Evolutionary conservation across 2,797 vertebrate genomes (phyloP), one percentile per base, ranked within the genome.

Genomic region (Brachyrhaphis roseni): DNA sequence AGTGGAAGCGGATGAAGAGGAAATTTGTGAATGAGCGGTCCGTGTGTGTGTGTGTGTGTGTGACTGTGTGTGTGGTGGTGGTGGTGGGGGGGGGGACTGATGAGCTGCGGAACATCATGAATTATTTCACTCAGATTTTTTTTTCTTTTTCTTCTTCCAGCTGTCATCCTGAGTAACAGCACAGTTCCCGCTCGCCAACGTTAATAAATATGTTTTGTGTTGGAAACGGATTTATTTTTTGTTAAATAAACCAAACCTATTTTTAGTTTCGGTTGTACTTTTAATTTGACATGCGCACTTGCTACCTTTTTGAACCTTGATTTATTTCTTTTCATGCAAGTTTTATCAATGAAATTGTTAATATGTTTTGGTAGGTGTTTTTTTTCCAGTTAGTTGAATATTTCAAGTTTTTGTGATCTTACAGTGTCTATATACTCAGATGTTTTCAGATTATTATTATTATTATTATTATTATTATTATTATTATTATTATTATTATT

Each of bases 1-100:
- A 20, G 39, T 28, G 55, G 55, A 26, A 34, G 47, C 28, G 46
- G 55, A n/a, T 18, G 41, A 43, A 76, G 62, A 72, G 74, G 10
- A 77, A 1, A 78, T 88, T 86, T 89, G 43, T 90, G 81, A 92
- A 92, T 89, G 86, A 91, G 53, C 73, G 23, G 23, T 26, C 49
- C 23, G 49, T 18, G 49, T 34, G 34, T 34, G 34, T 34, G 34
- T 34, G 34, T 34, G 34, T 34, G 34, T 34, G 34, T 34, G 34
- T 34, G 34, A 1, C 1, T 34, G 34, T 34, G 34, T 34, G 34
- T 34, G 34, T 34, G 34, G 34, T 34, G 34, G 34, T 34, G 34
- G 34, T 34, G 34, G 34, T 34, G 41, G 41, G 41, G 6, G 39
- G 39, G 39, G 39, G 39, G 39, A 0, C 10, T 45, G 68, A 46